A percentile compares a stretch with the other conserved stretches of the same genome.
These are phyloP conservation scores for Thalpophila matura DNA, from an alignment of 2,888 invertebrate genomes.

Conservation along the genomic window DNA sequence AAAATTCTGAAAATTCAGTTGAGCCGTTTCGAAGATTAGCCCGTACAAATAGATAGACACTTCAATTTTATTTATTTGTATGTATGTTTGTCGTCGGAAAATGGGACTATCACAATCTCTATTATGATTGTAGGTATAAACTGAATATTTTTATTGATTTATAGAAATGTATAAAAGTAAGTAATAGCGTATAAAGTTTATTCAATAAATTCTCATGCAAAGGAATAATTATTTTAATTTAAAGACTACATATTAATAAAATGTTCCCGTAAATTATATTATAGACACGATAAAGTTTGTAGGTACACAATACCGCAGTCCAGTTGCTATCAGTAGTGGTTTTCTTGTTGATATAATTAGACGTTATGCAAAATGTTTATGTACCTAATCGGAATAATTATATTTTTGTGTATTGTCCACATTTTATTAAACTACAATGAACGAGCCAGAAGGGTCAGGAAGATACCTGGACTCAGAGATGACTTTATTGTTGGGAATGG, in stretches of 20 bases:
- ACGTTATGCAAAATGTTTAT: conserved; percentile 62
- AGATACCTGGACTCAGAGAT: conserved; percentile 72
- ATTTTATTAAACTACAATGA: conserved; percentile 70
- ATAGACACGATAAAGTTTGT: conserved; percentile 11
- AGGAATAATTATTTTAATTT: conserved; percentile 8
- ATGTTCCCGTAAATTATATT: not conserved
- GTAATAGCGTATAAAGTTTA: no score
- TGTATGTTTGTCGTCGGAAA: no score
- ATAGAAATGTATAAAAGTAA: no score
- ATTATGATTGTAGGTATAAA: no score
- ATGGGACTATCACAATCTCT: not conserved
- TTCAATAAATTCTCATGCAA: no score
- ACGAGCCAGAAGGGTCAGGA: conserved; percentile 67
- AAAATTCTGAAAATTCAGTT: no score
- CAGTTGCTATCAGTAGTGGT: conserved; percentile 26
- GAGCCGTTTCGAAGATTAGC: no score
- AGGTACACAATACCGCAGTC: not conserved
- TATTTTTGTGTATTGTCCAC: conserved; percentile 66
- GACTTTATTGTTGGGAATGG: conserved; percentile 71
- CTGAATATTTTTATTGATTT: no score
- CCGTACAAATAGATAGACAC: no score
- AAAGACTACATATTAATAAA: no score
- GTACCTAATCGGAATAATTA: conserved; percentile 53
- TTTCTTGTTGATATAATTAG: not conserved
- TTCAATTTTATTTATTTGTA: no score